Evolutionary conservation across 2,888 invertebrate species (phyloP).

Genomic region (Nomada lathburiana): DNA sequence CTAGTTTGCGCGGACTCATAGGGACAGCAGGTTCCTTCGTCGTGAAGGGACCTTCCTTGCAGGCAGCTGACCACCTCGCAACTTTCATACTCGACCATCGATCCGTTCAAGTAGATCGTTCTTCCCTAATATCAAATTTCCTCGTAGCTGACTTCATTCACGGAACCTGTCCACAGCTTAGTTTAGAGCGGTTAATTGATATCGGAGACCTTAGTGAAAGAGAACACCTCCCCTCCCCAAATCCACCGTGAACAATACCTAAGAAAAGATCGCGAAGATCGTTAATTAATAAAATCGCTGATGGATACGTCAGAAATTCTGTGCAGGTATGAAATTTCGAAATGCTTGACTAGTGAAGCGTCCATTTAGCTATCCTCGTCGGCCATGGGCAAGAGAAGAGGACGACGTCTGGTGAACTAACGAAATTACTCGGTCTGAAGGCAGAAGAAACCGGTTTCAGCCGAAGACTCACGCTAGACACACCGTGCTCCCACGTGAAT

Average conservation of each 20-base stretch:
- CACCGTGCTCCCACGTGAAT: constrained; percentile 36
- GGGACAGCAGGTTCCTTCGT: not conserved
- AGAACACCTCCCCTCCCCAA: too few relatives aligned
- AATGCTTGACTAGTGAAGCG: not conserved
- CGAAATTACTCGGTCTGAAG: constrained; percentile 66
- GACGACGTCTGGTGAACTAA: constrained; percentile 48
- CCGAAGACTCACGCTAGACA: constrained; percentile 55
- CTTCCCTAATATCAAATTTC: constrained; percentile 15
- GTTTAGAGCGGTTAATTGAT: not conserved
- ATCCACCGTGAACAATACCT: too few relatives aligned
- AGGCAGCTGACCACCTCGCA: not conserved
- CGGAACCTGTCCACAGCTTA: not conserved
- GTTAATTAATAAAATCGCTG: not conserved
- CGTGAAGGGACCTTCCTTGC: not conserved
- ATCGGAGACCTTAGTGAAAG: not conserved
- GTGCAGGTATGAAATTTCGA: not conserved
- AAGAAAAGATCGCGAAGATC: too few relatives aligned
- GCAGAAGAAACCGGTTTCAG: constrained; percentile 66
- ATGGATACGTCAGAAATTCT: not conserved
- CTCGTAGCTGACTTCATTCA: not conserved
- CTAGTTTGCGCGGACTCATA: not conserved
- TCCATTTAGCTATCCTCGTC: constrained; percentile 17
- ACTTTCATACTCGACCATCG: constrained; percentile 19
- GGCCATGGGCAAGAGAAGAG: not conserved
- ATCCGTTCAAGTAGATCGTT: constrained; percentile 10